Conservation (phyloP, 1,140 invertebrate species). For the Aradophagus sp. region DNA sequence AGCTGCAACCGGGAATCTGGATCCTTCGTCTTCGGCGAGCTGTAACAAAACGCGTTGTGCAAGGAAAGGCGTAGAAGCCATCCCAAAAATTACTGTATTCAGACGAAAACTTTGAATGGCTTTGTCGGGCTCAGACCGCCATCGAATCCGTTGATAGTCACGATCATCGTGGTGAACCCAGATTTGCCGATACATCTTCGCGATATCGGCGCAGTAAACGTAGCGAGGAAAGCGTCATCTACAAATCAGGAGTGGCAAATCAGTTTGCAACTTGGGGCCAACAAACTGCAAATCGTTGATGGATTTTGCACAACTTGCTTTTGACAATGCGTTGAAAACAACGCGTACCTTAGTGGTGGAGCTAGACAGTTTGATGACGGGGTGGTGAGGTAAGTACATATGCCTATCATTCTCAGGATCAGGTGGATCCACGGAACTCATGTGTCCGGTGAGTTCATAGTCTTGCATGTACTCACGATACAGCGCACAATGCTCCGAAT, state of each 20-base stretch:
- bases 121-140: background rate
- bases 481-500: background rate
- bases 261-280: slow-evolving; percentile 12
- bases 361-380: background rate
- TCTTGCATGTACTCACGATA: slow-evolving; percentile 3
- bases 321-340: slow-evolving; percentile 12
- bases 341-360: slow-evolving; percentile 12
- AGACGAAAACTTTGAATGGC: background rate
- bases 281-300: background rate
- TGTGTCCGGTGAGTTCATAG: slow-evolving; percentile 1
- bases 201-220: slow-evolving; percentile 9
- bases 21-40: slow-evolving; percentile 4
- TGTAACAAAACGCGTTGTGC: slow-evolving; percentile 15
- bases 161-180: background rate
- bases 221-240: slow-evolving; percentile 2
- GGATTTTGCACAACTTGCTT: background rate
- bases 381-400: slow-evolving; percentile 8
- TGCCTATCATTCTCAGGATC: background rate
- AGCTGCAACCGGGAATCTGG: background rate
- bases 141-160: slow-evolving; percentile 13
- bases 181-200: slow-evolving; percentile 1
- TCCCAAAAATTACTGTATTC: slow-evolving; percentile 20
- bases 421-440: background rate
- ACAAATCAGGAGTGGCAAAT: background rate
- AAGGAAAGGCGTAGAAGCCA: slow-evolving; percentile 10